A percentile compares a stretch with the other conserved stretches of the same genome.
phyloP scores from a whole-genome alignment of 2,797 vertebrate genomes.

The Novumbra hubbsi region DNA sequence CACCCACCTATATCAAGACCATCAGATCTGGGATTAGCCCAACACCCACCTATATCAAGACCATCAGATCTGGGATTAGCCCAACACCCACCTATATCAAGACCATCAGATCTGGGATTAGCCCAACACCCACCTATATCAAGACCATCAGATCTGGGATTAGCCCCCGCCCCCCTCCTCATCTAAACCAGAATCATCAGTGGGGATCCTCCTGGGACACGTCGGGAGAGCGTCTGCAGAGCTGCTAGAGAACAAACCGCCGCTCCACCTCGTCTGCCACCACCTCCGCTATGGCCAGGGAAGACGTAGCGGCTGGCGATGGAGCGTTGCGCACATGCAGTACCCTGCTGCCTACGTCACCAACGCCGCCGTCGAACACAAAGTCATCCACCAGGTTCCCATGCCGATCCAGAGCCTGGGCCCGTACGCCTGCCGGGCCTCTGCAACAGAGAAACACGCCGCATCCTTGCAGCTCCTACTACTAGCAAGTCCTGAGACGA shows the following conservation, averaged over 20 bases:
- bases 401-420: slow-evolving; percentile 84
- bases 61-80: too few species aligned
- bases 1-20: too few species aligned
- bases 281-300: slow-evolving; percentile 87
- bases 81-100: too few species aligned
- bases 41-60: too few species aligned
- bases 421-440: slow-evolving; percentile 91
- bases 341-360: slow-evolving; percentile 78
- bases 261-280: slow-evolving; percentile 82
- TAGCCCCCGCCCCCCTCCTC: too few species aligned
- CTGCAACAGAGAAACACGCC: slow-evolving; percentile 50
- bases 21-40: too few species aligned
- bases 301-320: slow-evolving; percentile 94
- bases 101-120: too few species aligned
- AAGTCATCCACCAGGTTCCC: slow-evolving; percentile 95
- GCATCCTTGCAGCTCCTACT: background rate
- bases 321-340: slow-evolving; percentile 95
- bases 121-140: too few species aligned
- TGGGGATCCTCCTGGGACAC: background rate
- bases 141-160: too few species aligned
- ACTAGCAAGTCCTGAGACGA: too few species aligned
- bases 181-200: too few species aligned
- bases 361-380: slow-evolving; percentile 88
- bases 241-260: slow-evolving; percentile 76
- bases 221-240: background rate